Evolutionary conservation across 1,140 invertebrate genomes (phyloP).

Genomic region (Mercenaria mercenaria): DNA sequence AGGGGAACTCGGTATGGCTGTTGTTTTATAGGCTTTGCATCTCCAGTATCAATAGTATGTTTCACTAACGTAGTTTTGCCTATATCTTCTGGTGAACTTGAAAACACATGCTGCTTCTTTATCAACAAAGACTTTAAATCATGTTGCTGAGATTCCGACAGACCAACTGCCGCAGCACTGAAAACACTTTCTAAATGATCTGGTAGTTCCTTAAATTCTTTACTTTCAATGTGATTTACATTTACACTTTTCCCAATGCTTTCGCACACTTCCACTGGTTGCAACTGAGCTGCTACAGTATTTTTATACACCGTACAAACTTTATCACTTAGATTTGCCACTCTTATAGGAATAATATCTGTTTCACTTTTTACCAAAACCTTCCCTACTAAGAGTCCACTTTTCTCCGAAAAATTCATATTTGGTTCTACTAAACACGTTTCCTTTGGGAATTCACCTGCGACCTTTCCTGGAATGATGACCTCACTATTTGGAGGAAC

Average conservation of each 20-base stretch:
- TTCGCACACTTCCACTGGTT: not conserved
- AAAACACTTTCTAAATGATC: not conserved
- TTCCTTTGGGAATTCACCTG: not conserved
- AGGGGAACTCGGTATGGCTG: not conserved
- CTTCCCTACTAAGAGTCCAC: not conserved
- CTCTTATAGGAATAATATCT: not conserved
- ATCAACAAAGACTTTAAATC: not conserved
- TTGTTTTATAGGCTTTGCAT: slow-evolving; percentile 24
- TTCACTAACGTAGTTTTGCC: slow-evolving; percentile 35
- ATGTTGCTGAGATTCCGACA: not conserved
- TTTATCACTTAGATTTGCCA: not conserved
- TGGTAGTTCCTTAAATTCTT: not conserved
- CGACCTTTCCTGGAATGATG: not conserved
- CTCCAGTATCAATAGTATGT: slow-evolving; percentile 42
- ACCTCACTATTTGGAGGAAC: not conserved
- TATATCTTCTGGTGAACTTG: not conserved
- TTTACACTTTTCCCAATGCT: no score
- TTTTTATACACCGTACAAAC: not conserved
- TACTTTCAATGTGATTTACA: not conserved
- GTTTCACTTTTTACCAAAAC: not conserved
- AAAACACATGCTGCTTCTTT: slow-evolving; percentile 23
- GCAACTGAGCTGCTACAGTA: not conserved
- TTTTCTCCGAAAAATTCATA: not conserved
- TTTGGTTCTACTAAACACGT: not conserved
- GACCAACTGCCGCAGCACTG: not conserved